phyloP scores from a whole-genome alignment of 2,797 vertebrate species.

The Sphenodon punctatus region DNA sequence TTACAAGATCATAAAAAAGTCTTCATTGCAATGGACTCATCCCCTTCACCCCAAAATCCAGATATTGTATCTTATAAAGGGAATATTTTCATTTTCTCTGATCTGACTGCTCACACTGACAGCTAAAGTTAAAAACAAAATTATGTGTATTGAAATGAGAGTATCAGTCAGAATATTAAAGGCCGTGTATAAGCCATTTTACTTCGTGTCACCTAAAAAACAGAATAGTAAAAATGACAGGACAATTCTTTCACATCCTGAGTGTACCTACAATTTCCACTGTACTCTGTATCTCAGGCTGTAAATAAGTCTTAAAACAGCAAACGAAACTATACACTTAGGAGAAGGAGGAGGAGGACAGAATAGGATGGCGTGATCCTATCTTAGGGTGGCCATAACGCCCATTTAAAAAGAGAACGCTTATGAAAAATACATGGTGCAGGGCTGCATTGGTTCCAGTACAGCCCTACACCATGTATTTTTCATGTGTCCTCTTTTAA shows the following conservation, averaged over 20 bases:
- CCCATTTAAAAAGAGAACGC: too few relatives aligned
- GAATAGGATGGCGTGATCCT: background rate
- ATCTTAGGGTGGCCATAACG: too few relatives aligned
- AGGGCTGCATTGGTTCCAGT: too few relatives aligned
- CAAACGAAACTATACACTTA: background rate
- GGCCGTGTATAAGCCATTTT: background rate
- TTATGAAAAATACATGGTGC: too few relatives aligned
- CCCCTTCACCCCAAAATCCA: too few relatives aligned
- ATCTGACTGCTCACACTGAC: background rate
- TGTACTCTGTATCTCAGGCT: background rate
- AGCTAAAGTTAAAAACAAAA: background rate
- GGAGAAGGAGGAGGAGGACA: background rate
- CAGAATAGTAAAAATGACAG: too few relatives aligned
- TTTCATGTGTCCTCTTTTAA: too few relatives aligned
- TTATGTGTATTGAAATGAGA: background rate
- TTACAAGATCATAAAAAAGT: conserved; percentile 19
- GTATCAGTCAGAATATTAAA: background rate
- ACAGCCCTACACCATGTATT: too few relatives aligned
- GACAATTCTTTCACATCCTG: too few relatives aligned
- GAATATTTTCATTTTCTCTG: conserved; percentile 20
- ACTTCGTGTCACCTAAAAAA: too few relatives aligned
- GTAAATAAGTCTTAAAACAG: background rate
- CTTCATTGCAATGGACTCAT: conserved; percentile 1
- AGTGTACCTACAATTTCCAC: background rate
- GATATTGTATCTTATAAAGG: conserved; percentile 12